These are phyloP conservation scores for Coendou prehensilis DNA, from an alignment of 2,797 vertebrate genomes.

Conservation along the genomic window DNA sequence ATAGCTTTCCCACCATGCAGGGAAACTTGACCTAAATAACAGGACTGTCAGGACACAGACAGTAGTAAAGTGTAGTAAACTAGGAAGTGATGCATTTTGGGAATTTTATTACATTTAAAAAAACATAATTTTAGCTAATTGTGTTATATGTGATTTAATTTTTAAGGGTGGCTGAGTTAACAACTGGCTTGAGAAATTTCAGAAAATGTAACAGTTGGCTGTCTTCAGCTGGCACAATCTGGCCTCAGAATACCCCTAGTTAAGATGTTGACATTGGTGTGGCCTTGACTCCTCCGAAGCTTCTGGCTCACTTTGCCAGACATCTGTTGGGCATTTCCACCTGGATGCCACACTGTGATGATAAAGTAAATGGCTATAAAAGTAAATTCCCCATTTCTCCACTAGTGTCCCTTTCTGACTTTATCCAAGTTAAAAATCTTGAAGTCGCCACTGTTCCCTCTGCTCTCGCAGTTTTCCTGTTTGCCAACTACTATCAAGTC, in stretches of 20 bases:
- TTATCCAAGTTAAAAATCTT: not conserved
- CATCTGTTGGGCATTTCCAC: not conserved
- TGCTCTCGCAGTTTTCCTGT: not conserved
- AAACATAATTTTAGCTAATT: not conserved
- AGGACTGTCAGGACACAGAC: not conserved
- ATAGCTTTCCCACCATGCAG: not conserved
- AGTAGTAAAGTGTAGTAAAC: not conserved
- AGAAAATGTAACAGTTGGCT: not conserved
- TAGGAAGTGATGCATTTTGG: not conserved
- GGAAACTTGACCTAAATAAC: not conserved
- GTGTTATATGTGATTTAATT: not conserved
- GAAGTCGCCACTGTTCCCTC: not conserved
- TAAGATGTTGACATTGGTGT: not conserved
- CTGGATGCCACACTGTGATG: not conserved
- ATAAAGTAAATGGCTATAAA: not conserved
- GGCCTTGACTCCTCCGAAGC: not conserved
- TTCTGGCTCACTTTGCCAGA: not conserved
- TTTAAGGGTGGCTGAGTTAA: not conserved
- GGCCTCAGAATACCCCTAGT: accelerated
- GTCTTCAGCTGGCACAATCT: not conserved
- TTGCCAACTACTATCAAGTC: not conserved
- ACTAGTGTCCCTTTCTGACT: not conserved
- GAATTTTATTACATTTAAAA: not conserved
- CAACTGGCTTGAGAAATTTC: not conserved
- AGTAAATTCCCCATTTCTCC: not conserved